Conservation (phyloP, 2,888 invertebrate species). For the Willowsia nigromaculata region DNA sequence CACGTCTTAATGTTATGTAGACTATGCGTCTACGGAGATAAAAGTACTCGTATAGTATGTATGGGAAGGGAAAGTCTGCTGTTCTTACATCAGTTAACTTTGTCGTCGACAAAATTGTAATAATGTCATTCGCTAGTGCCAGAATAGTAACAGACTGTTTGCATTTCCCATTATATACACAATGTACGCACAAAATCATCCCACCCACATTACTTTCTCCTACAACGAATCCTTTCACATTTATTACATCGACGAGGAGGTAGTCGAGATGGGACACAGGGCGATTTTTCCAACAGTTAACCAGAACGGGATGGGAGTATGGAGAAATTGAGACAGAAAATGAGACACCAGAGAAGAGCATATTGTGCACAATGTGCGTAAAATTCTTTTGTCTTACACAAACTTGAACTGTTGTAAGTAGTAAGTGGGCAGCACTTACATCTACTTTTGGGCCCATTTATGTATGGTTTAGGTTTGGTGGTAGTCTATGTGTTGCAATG, state of each 20-base stretch:
- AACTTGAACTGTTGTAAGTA: slow-evolving; percentile 11
- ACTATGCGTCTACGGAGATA: background rate
- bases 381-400: slow-evolving; percentile 27
- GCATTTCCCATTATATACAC: background rate
- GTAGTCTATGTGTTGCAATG: no score
- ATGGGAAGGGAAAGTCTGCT: slow-evolving; percentile 8
- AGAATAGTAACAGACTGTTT: slow-evolving; percentile 7
- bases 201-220: background rate
- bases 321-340: background rate
- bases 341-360: background rate
- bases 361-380: slow-evolving; percentile 21
- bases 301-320: background rate
- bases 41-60: background rate
- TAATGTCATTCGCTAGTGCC: background rate
- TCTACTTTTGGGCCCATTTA: no score
- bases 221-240: background rate
- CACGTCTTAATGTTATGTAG: background rate
- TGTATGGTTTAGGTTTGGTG: no score
- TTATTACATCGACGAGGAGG: background rate
- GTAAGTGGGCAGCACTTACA: slow-evolving; percentile 37
- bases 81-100: slow-evolving; percentile 42
- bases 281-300: background rate
- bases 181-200: background rate
- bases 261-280: background rate
- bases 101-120: slow-evolving; percentile 4